Base-by-base conservation (phyloP, 2,888 invertebrate species). In the Nebria salina region DNA sequence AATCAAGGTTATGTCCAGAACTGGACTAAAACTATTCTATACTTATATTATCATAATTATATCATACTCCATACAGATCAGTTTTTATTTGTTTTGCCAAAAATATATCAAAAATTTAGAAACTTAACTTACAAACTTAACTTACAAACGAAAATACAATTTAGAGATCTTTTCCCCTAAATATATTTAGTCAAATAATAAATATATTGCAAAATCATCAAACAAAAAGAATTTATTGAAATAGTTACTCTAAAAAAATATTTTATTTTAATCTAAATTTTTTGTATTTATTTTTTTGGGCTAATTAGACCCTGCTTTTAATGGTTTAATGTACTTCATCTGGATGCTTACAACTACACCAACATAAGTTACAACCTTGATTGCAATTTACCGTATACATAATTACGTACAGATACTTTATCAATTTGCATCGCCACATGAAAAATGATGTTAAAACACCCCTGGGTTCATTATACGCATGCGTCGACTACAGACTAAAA, bases 1-100 rank as follows among this genome's bases (percentile, higher is more conserved):
- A 80, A 75, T 70, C 75, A 75, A 80, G 75, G 80, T 54, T 72
- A 70, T 20, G 20, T 54, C 20, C 80, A 80, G 80, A 75, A 13
- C 80, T 26, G 80, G 68, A 80, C 65, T 73, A 26, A 9, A 70
- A 26, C 70, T 13, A 25, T 70, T 26, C 6, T 25, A 70, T 34
- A 34, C 4, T 34, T 1, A 34, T 34, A 34, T 34, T 4, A 34
- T 5, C 54, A 54, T 11, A 7, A 7, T 54, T 54, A 54, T 54
- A 54, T 54, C 54, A 54, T 8, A 43, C 43, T 20, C 20, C 20
- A 20, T 20, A 20, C 20, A 13, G 13, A 54, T 3, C 54, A 54
- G 54, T 54, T 13, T 2, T 11, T 13, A 54, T 13, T 54, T 54
- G 54, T 54, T 13, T 54, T 54, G 54, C 54, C 54, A 54, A 54